A percentile compares a stretch with the other conserved stretches of the same genome.
phyloP scores from a whole-genome alignment of 2,888 invertebrate genomes.

The Cephus rjabovi region DNA sequence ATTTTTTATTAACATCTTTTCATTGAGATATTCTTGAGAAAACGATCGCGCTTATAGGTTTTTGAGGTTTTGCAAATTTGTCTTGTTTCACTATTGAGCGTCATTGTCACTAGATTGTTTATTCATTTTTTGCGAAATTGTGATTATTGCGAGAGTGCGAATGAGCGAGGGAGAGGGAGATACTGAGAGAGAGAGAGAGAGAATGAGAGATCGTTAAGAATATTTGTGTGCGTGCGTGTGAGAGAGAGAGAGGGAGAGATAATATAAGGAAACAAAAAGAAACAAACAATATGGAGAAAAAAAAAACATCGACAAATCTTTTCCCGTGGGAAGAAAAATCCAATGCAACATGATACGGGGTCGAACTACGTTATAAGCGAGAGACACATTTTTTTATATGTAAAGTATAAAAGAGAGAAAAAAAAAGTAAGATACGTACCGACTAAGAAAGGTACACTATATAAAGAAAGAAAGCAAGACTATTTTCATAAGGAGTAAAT shows the following conservation, averaged over 20 bases:
- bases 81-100: neutral
- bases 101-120: neutral
- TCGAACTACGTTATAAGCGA: constrained; percentile 16
- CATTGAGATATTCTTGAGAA: neutral
- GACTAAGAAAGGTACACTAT: constrained; percentile 48
- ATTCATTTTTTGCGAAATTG: neutral
- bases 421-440: constrained; percentile 6
- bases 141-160: neutral
- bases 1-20: neutral
- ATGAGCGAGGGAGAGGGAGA: neutral
- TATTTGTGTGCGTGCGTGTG: neutral
- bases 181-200: neutral
- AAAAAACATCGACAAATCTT: constrained; percentile 2
- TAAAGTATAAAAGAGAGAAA: constrained; percentile 13
- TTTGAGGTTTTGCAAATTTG: neutral
- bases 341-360: neutral
- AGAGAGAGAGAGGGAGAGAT: constrained; percentile 1
- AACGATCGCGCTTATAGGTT: neutral
- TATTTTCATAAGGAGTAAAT: constrained; percentile 65
- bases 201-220: neutral
- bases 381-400: constrained; percentile 23
- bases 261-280: constrained; percentile 13
- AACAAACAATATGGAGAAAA: neutral
- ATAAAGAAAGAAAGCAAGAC: constrained; percentile 49
- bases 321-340: neutral